These are phyloP conservation scores for Solenopsis invicta DNA, from an alignment of 1,140 invertebrate genomes.

Conservation along the genomic window DNA sequence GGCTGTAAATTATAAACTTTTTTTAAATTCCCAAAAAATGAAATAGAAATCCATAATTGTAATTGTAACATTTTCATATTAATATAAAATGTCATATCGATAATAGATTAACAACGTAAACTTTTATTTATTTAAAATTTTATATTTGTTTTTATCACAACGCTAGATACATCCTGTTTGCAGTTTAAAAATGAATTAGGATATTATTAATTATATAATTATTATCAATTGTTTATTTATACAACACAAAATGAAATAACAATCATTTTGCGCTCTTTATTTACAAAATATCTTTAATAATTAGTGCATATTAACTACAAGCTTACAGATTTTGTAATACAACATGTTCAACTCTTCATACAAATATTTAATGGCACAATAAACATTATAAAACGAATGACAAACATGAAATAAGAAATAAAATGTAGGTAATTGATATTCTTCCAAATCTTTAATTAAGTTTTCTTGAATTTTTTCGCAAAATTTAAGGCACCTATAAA, in stretches of 20 bases:
- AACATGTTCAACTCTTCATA: conserved; percentile 28
- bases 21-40: conserved; percentile 35
- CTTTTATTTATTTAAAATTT: conserved; percentile 1
- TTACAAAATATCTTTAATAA: conserved; percentile 52
- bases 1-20: conserved; percentile 7
- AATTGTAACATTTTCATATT: not conserved
- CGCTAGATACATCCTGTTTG: not conserved
- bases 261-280: conserved; percentile 38
- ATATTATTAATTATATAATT: conserved; percentile 30
- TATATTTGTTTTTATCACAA: not conserved
- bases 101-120: not conserved
- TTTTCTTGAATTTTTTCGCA: conserved; percentile 8
- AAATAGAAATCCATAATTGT: conserved; percentile 14
- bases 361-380: conserved; percentile 48
- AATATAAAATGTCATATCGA: not conserved
- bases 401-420: conserved; percentile 38
- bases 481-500: conserved; percentile 62
- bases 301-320: conserved; percentile 42
- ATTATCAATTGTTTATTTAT: conserved; percentile 36
- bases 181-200: not conserved
- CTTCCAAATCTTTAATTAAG: conserved; percentile 2
- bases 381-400: conserved; percentile 39
- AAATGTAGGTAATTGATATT: not conserved
- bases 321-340: conserved; percentile 39
- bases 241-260: conserved; percentile 36